Evolutionary conservation across 1,140 invertebrate genomes (phyloP), one percentile per base, ranked within the genome.

Genomic region (Ephestia elutella): DNA sequence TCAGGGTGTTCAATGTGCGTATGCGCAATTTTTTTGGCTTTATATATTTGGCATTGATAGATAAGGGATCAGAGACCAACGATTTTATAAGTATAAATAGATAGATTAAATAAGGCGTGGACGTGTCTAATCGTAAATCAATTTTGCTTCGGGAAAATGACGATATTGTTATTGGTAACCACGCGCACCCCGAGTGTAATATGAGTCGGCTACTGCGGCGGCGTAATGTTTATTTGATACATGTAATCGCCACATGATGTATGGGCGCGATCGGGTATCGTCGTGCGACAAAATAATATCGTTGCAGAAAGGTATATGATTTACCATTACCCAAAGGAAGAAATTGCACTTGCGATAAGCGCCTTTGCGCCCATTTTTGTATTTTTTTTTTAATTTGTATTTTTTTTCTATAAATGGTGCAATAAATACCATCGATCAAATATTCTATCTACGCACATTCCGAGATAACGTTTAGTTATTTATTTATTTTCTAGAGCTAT

Each of bases 211-310:
- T 61, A 68, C 71, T 80, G 21, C 67, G 60, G 18, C 49, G 58
- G 21, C 62, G 69, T 85, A 84, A 86, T 82, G 77, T 78, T 77
- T 80, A 83, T 87, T 87, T 84, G 76, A 87, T 87, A 80, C 81
- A 77, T 78, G 79, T 83, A 83, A 85, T 86, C 77, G 73, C 69
- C 75, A 72, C 76, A 77, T 84, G 84, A 85, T 82, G 76, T 79
- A 86, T 84, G 82, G 64, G 71, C 62, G 64, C 68, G 66, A 74
- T 76, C 71, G 78, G 62, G 60, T 54, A 56, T 61, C 65, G 66
- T 56, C 66, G 75, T 28, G 13, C 19, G 56, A 4, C 50, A 44
- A 44, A 44, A 15, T 44, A 17, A 1, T 15, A 10, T 10, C 5
- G 7, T 2, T 44, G n/a, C 38, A 44, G 32, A 17, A 44, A 44